These are phyloP conservation scores for Steromphala cineraria DNA, from an alignment of 2,888 invertebrate species.

Conservation along the genomic window DNA sequence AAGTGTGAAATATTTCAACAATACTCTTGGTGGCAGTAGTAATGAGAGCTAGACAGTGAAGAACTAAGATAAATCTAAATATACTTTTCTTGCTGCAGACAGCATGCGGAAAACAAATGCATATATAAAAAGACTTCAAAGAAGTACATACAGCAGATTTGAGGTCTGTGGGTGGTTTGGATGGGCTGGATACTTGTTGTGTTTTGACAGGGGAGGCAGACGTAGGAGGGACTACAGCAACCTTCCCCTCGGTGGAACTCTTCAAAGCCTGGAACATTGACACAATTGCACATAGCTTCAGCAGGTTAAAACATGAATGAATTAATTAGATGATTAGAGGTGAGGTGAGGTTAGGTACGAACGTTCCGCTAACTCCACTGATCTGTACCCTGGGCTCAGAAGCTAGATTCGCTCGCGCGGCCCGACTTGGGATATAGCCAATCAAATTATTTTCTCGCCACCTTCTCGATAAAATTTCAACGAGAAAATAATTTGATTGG, in stretches of 20 bases:
- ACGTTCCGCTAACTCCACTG: too few relatives aligned
- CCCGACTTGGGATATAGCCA: too few relatives aligned
- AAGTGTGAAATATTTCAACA: neutral
- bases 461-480: too few relatives aligned
- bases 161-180: slow-evolving; percentile 28
- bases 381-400: too few relatives aligned
- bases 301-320: too few relatives aligned
- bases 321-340: too few relatives aligned
- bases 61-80: neutral
- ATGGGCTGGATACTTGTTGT: slow-evolving; percentile 22
- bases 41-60: neutral
- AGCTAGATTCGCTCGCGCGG: too few relatives aligned
- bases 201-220: neutral
- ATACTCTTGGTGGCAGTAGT: neutral
- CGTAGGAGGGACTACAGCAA: neutral
- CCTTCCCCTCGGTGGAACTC: neutral
- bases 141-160: slow-evolving; percentile 33
- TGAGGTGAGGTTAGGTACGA: too few relatives aligned
- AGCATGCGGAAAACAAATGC: neutral
- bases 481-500: too few relatives aligned
- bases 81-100: neutral
- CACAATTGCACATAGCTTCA: too few relatives aligned
- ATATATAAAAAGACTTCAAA: neutral
- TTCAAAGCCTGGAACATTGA: neutral
- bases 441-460: too few relatives aligned